Evolutionary conservation across 2,797 vertebrate genomes (phyloP).

Genomic region (Gadopsis marmoratus): DNA sequence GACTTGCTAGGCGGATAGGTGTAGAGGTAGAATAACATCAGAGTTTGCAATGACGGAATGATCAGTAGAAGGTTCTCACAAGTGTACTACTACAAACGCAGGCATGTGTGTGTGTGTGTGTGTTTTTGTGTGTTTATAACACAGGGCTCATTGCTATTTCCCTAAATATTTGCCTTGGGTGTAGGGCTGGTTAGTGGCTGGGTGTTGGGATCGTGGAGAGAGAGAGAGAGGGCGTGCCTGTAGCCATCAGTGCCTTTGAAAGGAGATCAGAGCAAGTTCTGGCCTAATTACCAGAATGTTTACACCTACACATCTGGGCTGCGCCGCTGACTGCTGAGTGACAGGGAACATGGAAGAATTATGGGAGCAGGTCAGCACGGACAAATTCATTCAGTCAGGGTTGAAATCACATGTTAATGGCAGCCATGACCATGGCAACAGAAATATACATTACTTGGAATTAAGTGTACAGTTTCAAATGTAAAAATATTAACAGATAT

Average conservation of each 20-base stretch:
- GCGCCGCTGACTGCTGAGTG: slow-evolving; percentile 49
- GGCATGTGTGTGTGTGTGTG: slow-evolving; percentile 7
- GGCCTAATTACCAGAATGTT: slow-evolving; percentile 74
- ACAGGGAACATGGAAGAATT: slow-evolving; percentile 41
- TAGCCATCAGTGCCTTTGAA: slow-evolving; percentile 60
- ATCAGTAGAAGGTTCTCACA: slow-evolving; percentile 27
- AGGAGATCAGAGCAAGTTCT: slow-evolving; percentile 71
- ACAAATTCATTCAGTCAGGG: slow-evolving; percentile 18
- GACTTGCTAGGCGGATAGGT: neutral
- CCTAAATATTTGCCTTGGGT: slow-evolving; percentile 75
- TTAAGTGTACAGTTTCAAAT: neutral
- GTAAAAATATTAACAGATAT: neutral
- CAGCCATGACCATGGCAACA: neutral
- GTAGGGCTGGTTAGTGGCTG: slow-evolving; percentile 58
- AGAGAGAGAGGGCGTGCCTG: slow-evolving; percentile 50
- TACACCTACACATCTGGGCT: slow-evolving; percentile 72
- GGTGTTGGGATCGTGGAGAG: slow-evolving; percentile 41
- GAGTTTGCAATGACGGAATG: slow-evolving; percentile 7
- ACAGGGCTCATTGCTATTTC: slow-evolving; percentile 58
- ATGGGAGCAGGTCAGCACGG: slow-evolving; percentile 36
- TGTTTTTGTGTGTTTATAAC: slow-evolving; percentile 41
- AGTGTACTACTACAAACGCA: slow-evolving; percentile 6
- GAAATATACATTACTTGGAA: neutral
- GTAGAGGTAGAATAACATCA: slow-evolving; percentile 5
- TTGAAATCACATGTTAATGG: slow-evolving; percentile 26